Conservation (phyloP, 2,888 invertebrate genomes). For the Tetrapedia diversipes region DNA sequence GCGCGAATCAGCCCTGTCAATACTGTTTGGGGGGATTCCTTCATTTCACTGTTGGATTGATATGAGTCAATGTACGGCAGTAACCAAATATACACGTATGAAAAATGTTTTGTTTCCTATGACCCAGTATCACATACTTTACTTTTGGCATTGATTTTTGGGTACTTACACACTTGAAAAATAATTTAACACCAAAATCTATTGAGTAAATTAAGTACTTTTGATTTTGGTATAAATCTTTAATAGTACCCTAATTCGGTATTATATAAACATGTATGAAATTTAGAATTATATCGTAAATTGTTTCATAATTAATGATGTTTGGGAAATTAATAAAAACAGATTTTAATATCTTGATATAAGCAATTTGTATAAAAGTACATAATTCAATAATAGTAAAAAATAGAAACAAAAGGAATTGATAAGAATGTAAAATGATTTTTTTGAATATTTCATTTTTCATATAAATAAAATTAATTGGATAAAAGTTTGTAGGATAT, state of each 20-base stretch:
- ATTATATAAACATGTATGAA: background rate
- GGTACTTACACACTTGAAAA: background rate
- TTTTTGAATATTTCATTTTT: conserved; percentile 1
- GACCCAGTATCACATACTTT: conserved; percentile 30
- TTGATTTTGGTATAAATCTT: background rate
- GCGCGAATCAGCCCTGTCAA: conserved; percentile 64
- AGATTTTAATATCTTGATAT: too few species aligned
- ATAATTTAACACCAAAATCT: background rate
- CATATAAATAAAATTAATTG: background rate
- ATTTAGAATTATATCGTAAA: background rate
- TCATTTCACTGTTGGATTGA: conserved; percentile 46
- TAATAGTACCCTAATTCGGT: background rate
- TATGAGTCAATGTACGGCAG: conserved; percentile 50
- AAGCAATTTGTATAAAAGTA: background rate
- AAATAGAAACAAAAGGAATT: conserved; percentile 2
- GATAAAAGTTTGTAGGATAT: background rate
- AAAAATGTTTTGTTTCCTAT: conserved; percentile 37
- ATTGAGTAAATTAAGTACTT: background rate
- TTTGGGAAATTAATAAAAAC: too few species aligned
- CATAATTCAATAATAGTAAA: background rate
- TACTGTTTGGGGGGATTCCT: conserved; percentile 55
- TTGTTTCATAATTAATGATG: background rate
- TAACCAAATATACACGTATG: conserved; percentile 31
- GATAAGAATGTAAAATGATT: conserved; percentile 8
- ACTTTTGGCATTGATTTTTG: conserved; percentile 21